phyloP scores from a whole-genome alignment of 2,113 vertebrate genomes.

The Saccopteryx leptura region DNA sequence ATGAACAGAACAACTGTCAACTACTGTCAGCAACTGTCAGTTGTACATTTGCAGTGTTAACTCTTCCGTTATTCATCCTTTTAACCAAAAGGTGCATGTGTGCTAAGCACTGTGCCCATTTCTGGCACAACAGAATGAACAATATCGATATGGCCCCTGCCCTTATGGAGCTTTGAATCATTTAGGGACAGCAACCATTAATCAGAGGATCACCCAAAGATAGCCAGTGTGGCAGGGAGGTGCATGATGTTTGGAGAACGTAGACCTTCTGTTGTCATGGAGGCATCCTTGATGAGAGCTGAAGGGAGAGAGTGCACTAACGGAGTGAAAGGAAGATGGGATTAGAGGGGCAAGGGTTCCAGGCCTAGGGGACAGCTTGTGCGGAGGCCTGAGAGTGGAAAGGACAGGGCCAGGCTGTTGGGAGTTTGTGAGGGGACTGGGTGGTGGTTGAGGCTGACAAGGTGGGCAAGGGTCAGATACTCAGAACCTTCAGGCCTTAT shows the following conservation, averaged over 20 bases:
- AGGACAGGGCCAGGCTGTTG: not conserved
- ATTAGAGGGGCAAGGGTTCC: not conserved
- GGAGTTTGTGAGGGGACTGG: not conserved
- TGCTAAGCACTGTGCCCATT: not conserved
- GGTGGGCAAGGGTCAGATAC: not conserved
- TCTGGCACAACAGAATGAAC: not conserved
- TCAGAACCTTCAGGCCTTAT: not conserved
- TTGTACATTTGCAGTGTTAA: not conserved
- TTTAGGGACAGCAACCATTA: not conserved
- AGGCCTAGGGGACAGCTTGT: not conserved
- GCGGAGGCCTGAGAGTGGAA: not conserved
- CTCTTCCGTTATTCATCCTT: constrained; percentile 19
- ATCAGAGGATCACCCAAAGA: not conserved
- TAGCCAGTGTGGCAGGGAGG: not conserved
- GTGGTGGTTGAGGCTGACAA: not conserved
- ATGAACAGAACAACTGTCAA: not conserved
- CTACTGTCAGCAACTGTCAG: not conserved
- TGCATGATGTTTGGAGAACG: not conserved
- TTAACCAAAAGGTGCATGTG: not conserved
- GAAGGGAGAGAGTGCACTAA: not conserved
- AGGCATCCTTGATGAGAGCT: not conserved
- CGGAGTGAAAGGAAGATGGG: not conserved
- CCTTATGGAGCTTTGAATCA: not conserved
- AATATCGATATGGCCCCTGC: not conserved
- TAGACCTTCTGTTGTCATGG: not conserved